Evolutionary conservation across 2,888 invertebrate genomes (phyloP).

Genomic region (Synergus laeviventris): DNA sequence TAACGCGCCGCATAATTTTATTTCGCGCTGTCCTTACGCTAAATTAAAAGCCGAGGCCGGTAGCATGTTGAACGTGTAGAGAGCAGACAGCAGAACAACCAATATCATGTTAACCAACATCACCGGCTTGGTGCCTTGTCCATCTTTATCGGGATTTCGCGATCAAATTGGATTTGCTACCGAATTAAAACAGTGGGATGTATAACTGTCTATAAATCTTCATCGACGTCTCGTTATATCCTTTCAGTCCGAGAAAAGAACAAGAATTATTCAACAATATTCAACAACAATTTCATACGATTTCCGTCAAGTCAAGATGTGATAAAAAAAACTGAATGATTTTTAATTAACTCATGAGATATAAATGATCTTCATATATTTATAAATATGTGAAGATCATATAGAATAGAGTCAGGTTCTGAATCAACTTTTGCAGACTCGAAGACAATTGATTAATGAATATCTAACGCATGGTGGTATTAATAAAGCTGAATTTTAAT

Average conservation of each 20-base stretch:
- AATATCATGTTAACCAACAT: slow-evolving; percentile 12
- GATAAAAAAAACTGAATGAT: neutral
- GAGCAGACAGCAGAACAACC: neutral
- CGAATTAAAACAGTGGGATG: slow-evolving; percentile 65
- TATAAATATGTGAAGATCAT: no score
- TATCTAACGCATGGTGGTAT: slow-evolving; percentile 21
- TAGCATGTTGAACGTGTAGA: slow-evolving; percentile 26
- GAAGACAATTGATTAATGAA: slow-evolving; percentile 3
- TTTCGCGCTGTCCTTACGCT: slow-evolving; percentile 46
- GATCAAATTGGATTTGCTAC: slow-evolving; percentile 70
- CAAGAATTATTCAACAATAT: neutral
- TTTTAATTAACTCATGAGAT: neutral
- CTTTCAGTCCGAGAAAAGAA: neutral
- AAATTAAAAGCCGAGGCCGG: slow-evolving; percentile 35
- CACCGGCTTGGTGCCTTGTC: slow-evolving; percentile 16
- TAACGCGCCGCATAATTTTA: slow-evolving; percentile 51
- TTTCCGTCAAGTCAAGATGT: neutral
- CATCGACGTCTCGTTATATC: slow-evolving; percentile 37
- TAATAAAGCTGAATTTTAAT: neutral
- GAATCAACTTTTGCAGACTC: neutral
- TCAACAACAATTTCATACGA: neutral
- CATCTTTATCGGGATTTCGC: slow-evolving; percentile 59
- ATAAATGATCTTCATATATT: neutral
- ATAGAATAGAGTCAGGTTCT: neutral
- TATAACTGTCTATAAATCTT: slow-evolving; percentile 61